phyloP scores from a whole-genome alignment of 2,888 invertebrate genomes.

The Spatulosminthurus flaviceps region DNA sequence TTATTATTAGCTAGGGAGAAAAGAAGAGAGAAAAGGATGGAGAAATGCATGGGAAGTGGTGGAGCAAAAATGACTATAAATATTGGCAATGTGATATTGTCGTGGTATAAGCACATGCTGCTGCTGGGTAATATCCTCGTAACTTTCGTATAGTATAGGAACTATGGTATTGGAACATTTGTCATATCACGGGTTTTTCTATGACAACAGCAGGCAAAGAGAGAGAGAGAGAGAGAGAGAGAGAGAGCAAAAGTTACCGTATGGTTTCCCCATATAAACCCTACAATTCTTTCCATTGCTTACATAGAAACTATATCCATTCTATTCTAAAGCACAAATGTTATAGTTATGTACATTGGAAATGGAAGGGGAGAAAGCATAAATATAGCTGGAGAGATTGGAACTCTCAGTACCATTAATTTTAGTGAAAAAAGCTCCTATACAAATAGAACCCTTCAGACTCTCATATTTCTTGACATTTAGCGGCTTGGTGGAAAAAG shows the following conservation, averaged over 20 bases:
- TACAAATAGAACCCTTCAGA: conserved; percentile 2
- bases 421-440: conserved; percentile 5
- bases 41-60: background rate
- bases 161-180: background rate
- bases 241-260: conserved; percentile 1
- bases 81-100: background rate
- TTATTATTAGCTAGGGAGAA: conserved; percentile 7
- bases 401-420: background rate
- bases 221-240: background rate
- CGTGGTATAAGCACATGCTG: background rate
- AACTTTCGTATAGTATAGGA: background rate
- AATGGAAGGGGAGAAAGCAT: no score
- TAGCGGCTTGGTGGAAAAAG: conserved; percentile 9
- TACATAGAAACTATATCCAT: no score
- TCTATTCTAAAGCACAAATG: no score
- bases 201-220: background rate
- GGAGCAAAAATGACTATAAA: background rate
- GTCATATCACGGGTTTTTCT: background rate
- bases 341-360: no score
- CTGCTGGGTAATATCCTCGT: background rate
- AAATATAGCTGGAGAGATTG: background rate
- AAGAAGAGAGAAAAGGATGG: background rate
- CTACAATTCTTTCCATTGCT: background rate
- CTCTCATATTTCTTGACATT: conserved; percentile 37
- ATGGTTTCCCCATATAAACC: no score